Evolutionary conservation across 2,888 invertebrate species (phyloP).

Genomic region (Apamea epomidion): DNA sequence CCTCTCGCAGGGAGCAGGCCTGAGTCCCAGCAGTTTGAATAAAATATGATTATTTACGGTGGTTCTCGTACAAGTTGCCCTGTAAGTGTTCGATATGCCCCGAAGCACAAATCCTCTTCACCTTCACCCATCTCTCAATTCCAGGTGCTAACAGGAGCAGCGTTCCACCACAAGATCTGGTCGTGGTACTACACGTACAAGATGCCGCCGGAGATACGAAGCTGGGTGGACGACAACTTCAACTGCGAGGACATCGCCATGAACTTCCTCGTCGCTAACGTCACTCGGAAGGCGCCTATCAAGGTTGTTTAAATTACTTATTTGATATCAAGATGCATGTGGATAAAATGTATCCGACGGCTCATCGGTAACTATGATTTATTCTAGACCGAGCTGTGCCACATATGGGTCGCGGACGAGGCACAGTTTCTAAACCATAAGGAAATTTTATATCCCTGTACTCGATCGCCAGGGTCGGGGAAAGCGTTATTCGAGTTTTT

Average conservation of each 20-base stretch:
- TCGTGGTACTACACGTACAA: conserved; percentile 97
- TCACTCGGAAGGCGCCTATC: conserved; percentile 98
- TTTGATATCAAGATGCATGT: not conserved
- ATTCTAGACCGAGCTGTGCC: not conserved
- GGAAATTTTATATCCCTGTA: not conserved
- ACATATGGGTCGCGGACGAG: no score
- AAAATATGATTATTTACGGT: not conserved
- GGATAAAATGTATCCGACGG: not conserved
- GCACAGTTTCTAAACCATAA: not conserved
- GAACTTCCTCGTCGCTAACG: conserved; percentile 98
- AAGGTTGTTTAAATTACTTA: conserved; percentile 89
- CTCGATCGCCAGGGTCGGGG: no score
- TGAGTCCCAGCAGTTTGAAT: not conserved
- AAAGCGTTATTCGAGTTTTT: not conserved
- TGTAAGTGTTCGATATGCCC: not conserved
- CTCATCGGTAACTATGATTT: not conserved
- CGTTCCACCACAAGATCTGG: conserved; percentile 99
- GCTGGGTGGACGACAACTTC: conserved; percentile 98
- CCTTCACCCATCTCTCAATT: conserved; percentile 29
- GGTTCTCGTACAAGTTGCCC: not conserved
- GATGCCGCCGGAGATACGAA: conserved; percentile 95
- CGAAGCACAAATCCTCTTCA: not conserved
- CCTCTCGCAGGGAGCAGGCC: not conserved
- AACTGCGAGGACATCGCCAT: conserved; percentile 99
- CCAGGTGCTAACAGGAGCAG: conserved; percentile 96